phyloP scores from a whole-genome alignment of 2,797 vertebrate species.

The Silurus aristotelis region DNA sequence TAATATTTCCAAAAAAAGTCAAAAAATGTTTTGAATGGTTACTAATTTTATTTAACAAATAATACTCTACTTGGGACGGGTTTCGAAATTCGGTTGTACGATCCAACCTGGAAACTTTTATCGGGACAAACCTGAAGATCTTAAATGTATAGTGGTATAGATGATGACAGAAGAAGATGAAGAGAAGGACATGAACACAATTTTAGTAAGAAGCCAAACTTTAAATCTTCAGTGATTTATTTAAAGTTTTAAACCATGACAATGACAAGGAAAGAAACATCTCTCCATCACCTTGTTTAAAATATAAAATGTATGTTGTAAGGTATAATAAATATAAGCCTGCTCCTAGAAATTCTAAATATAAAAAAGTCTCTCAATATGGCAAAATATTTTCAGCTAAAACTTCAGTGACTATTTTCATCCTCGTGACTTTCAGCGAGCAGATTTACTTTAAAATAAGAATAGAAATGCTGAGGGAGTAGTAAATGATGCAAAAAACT shows the following conservation, averaged over 20 bases:
- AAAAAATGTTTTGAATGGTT: background rate
- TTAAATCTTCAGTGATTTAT: background rate
- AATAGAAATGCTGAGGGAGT: slow-evolving; percentile 32
- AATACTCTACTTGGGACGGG: background rate
- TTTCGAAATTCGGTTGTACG: background rate
- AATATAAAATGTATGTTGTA: background rate
- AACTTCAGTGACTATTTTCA: background rate
- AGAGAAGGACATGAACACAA: background rate
- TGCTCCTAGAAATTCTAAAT: background rate
- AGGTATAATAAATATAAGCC: background rate
- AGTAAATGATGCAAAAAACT: slow-evolving; percentile 36
- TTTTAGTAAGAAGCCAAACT: background rate
- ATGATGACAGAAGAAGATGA: background rate
- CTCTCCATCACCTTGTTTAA: background rate
- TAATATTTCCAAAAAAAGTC: background rate
- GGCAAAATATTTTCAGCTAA: background rate
- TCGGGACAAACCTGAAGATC: background rate
- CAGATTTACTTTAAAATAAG: slow-evolving; percentile 28
- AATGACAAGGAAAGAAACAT: background rate
- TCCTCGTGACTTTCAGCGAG: background rate
- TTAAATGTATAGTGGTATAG: background rate
- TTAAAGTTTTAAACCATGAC: too few species aligned
- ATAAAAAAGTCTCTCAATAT: background rate
- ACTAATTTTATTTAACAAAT: background rate
- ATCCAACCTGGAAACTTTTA: background rate